Percentiles rank a stretch among this genome's conserved stretches.
Evolutionary conservation across 2,888 invertebrate species (phyloP).

Genomic region (Stenodera caucasica): DNA sequence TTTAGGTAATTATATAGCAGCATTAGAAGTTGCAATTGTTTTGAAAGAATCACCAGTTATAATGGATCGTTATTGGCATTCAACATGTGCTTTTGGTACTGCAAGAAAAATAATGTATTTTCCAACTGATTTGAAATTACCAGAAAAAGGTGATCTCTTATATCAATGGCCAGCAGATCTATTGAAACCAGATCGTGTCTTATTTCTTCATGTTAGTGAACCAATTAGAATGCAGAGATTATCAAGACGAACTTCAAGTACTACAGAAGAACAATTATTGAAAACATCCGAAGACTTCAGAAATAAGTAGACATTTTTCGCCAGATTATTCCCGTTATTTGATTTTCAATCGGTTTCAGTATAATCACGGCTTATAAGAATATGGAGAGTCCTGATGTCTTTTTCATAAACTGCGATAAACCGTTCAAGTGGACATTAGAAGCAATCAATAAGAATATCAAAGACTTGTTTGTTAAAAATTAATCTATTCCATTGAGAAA

Average conservation of each 20-base stretch:
- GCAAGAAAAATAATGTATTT: slow-evolving; percentile 48
- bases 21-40: slow-evolving; percentile 47
- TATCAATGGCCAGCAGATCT: slow-evolving; percentile 57
- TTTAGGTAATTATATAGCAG: slow-evolving; percentile 57
- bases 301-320: slow-evolving; percentile 42
- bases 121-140: slow-evolving; percentile 40
- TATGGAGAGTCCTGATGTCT: slow-evolving; percentile 32
- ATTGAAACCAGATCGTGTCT: slow-evolving; percentile 53
- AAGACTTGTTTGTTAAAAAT: slow-evolving; percentile 21
- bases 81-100: slow-evolving; percentile 55
- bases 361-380: slow-evolving; percentile 33
- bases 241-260: slow-evolving; percentile 40
- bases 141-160: slow-evolving; percentile 42
- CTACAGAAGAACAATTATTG: slow-evolving; percentile 47
- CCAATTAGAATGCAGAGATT: slow-evolving; percentile 48
- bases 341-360: slow-evolving; percentile 26
- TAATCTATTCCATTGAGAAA: neutral
- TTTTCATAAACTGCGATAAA: slow-evolving; percentile 26
- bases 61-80: slow-evolving; percentile 58
- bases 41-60: slow-evolving; percentile 51
- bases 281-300: slow-evolving; percentile 43
- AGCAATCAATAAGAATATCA: slow-evolving; percentile 19
- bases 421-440: slow-evolving; percentile 16
- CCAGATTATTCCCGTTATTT: neutral
- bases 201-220: slow-evolving; percentile 55